Conservation (phyloP, 2,113 vertebrate genomes). For the Sinocyclocheilus grahami region DNA sequence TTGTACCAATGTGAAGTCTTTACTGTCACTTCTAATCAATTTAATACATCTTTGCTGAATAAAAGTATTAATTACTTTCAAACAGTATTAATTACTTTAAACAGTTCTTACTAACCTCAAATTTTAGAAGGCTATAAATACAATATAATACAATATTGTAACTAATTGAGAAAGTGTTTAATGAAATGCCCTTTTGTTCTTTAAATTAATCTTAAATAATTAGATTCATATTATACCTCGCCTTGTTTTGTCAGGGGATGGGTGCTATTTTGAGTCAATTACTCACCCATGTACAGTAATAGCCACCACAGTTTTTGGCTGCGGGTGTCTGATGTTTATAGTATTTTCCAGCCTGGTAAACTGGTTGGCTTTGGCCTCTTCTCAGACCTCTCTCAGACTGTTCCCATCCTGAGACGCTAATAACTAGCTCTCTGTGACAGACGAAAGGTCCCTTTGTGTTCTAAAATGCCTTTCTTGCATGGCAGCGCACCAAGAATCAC, state of each 20-base stretch:
- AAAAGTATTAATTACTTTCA: background rate
- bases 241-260: conserved; percentile 19
- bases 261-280: background rate
- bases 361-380: conserved; percentile 29
- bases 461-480: conserved; percentile 48
- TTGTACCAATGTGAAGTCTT: background rate
- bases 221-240: background rate
- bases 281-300: conserved; percentile 8
- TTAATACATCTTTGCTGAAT: background rate
- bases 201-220: background rate
- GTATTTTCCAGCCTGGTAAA: conserved; percentile 44
- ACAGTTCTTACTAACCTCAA: background rate
- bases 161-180: background rate
- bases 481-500: conserved; percentile 50
- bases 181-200: background rate
- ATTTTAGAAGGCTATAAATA: background rate
- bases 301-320: conserved; percentile 24
- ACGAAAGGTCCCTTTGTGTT: conserved; percentile 58
- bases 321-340: conserved; percentile 31
- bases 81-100: background rate
- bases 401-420: conserved; percentile 39
- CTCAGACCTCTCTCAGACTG: conserved; percentile 36
- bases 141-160: background rate
- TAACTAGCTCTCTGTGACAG: conserved; percentile 47
- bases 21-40: background rate